Evolutionary conservation across 1,140 invertebrate genomes (phyloP), one percentile per base, ranked within the genome.

Genomic region (Drosophila willistoni): DNA sequence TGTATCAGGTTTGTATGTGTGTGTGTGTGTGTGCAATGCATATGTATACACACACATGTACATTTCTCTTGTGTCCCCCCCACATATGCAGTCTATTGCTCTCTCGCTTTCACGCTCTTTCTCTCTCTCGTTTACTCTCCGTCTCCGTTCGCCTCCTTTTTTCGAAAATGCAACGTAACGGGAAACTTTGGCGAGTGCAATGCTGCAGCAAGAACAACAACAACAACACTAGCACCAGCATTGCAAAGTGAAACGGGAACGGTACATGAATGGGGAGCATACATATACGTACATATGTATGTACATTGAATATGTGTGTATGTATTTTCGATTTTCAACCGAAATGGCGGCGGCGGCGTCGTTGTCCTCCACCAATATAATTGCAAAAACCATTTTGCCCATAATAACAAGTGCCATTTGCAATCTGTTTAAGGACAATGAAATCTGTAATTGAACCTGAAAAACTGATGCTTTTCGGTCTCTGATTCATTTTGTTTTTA

Each of bases 81-180:
- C 2, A 34, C 22, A 34, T 65, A 41, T 67, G 56, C 69, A 60
- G 42, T 70, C 60, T 22, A 4, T 57, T 14, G 71, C 62, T 60
- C 55, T 67, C 63, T 47, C 56, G n/a, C 14, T 36, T 17, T 57
- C 33, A 34, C 55, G n/a, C 33, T 34, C 54, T n/a, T n/a, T 29
- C 25, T 29, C 25, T 25, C 2, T 25, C 25, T 33, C 44, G 9
- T 22, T 51, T 22, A 51, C 59, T 64, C 36, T 56, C 61, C 33
- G 61, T 69, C 60, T 44, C 36, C 36, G 29, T 55, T 42, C 61
- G 33, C 55, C 47, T 13, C 33, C 34, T 62, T 70, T 62, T 64
- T 71, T 71, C 29, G 56, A 57, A 65, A 76, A 68, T 76, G 73
- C 73, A 76, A 75, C 72, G 72, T 77, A 77, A 77, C 74, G 74